These are phyloP conservation scores for Bufo bufo DNA, from an alignment of 2,113 vertebrate genomes.

Conservation along the genomic window DNA sequence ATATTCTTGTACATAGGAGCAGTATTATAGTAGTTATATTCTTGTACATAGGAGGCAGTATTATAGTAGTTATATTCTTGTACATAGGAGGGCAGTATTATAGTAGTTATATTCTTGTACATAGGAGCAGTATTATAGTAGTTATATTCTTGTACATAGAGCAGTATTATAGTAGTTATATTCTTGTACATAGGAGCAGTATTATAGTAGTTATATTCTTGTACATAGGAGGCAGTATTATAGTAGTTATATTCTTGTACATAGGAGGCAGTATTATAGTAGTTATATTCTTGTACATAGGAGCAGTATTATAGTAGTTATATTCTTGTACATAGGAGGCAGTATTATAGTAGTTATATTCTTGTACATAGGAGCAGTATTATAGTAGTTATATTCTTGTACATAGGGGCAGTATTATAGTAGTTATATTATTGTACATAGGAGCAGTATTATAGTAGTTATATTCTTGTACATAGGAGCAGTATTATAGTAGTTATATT, in stretches of 20 bases:
- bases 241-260: slow-evolving; percentile 9
- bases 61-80: slow-evolving; percentile 4
- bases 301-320: neutral
- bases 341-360: too few relatives aligned
- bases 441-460: slow-evolving; percentile 7
- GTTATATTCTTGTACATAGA: neutral
- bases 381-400: neutral
- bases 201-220: slow-evolving; percentile 15
- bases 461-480: neutral
- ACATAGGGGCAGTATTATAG: slow-evolving; percentile 5
- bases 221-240: slow-evolving; percentile 2
- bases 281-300: slow-evolving; percentile 7
- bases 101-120: slow-evolving; percentile 6
- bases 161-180: slow-evolving; percentile 13
- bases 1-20: too few relatives aligned
- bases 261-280: slow-evolving; percentile 8
- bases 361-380: neutral
- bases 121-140: neutral
- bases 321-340: too few relatives aligned
- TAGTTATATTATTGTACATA: slow-evolving; percentile 8
- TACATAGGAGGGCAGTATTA: neutral
- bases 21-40: too few relatives aligned
- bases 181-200: slow-evolving; percentile 7
- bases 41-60: too few relatives aligned
- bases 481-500: slow-evolving; percentile 19